Evolutionary conservation across 2,113 vertebrate species (phyloP).

Genomic region (Cebidichthys violaceus): DNA sequence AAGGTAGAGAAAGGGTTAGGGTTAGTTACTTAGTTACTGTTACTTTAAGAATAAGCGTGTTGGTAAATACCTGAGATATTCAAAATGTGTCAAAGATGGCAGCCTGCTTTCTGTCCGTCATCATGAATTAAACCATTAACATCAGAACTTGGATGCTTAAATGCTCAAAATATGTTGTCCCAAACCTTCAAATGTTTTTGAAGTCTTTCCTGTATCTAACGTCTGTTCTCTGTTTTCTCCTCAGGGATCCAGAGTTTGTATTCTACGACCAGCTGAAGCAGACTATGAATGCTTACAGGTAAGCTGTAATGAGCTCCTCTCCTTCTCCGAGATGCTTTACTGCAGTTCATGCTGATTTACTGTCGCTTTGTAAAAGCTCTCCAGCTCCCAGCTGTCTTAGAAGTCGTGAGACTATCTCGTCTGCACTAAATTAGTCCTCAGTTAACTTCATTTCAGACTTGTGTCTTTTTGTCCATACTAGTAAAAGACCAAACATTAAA

Average conservation of each 20-base stretch:
- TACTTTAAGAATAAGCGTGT: neutral
- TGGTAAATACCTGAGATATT: neutral
- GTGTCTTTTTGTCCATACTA: neutral
- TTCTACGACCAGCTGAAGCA: constrained; percentile 99
- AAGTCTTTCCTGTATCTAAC: neutral
- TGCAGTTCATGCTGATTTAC: constrained; percentile 6
- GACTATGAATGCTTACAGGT: constrained; percentile 99
- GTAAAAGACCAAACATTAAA: neutral
- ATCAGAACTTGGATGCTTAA: neutral
- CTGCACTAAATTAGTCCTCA: neutral
- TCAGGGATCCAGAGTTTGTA: constrained; percentile 97
- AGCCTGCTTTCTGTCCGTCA: too few species aligned
- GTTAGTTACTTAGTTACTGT: too few species aligned
- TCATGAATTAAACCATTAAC: neutral
- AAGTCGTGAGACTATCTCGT: neutral
- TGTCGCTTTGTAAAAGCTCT: neutral
- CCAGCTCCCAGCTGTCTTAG: neutral
- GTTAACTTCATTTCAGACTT: neutral
- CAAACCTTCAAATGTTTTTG: neutral
- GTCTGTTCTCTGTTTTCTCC: constrained; percentile 15
- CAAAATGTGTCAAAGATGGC: too few species aligned
- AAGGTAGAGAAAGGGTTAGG: constrained; percentile 82
- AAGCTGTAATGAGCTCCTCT: constrained; percentile 20
- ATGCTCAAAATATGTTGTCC: neutral
- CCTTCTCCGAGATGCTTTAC: neutral